These are phyloP conservation scores for Bettongia penicillata DNA, from an alignment of 2,113 vertebrate species.

Conservation along the genomic window DNA sequence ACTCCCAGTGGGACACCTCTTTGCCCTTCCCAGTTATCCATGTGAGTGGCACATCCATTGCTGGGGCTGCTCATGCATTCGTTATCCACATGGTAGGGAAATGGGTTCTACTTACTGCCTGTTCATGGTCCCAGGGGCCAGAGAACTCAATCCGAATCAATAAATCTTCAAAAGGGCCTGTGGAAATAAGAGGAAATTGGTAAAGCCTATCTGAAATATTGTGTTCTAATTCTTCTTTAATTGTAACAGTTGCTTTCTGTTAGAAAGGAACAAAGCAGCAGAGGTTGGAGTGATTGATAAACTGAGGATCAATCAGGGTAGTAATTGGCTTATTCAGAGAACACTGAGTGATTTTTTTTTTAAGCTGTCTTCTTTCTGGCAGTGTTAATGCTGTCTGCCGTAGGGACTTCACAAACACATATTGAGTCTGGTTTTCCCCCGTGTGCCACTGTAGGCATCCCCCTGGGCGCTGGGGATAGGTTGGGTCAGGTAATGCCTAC, in stretches of 20 bases:
- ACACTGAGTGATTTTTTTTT: background rate
- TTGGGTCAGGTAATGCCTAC: background rate
- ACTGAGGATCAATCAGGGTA: slow-evolving; percentile 28
- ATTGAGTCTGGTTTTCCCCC: background rate
- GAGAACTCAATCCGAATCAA: slow-evolving; percentile 16
- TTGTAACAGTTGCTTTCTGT: background rate
- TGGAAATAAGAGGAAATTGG: slow-evolving; percentile 39
- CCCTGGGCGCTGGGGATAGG: background rate
- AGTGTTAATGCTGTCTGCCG: slow-evolving; percentile 50
- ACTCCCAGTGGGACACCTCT: background rate
- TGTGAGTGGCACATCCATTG: accelerated
- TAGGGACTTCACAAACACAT: slow-evolving; percentile 7
- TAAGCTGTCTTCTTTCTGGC: slow-evolving; percentile 73
- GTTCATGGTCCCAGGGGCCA: slow-evolving; percentile 51
- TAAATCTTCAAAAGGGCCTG: slow-evolving; percentile 70
- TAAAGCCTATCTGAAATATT: background rate
- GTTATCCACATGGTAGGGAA: background rate
- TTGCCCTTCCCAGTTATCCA: background rate
- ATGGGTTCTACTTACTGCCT: slow-evolving; percentile 65
- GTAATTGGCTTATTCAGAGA: slow-evolving; percentile 71
- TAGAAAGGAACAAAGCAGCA: slow-evolving; percentile 37
- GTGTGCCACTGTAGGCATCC: slow-evolving; percentile 3
- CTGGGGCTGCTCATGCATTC: background rate
- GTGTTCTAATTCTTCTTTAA: slow-evolving; percentile 29
- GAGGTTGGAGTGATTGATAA: background rate